A percentile compares a stretch with the other conserved stretches of the same genome.
phyloP scores from a whole-genome alignment of 2,888 invertebrate species.

The Disparrhopalites patrizii region DNA sequence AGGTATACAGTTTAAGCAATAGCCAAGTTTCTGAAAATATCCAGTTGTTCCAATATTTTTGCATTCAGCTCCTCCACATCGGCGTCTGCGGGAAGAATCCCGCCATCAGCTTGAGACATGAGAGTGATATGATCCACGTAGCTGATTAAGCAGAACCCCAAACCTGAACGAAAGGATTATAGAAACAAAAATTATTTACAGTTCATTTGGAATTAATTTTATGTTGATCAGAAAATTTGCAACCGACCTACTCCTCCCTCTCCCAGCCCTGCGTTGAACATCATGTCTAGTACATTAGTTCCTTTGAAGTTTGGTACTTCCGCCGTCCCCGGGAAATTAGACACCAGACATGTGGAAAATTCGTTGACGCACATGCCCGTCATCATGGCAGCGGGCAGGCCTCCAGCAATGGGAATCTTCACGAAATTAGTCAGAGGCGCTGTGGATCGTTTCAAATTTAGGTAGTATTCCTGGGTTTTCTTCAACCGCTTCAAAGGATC shows the following conservation, averaged over 20 bases:
- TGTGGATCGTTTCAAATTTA: constrained; percentile 37
- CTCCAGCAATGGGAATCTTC: constrained; percentile 40
- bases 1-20: too few relatives aligned
- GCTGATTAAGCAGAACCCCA: constrained; percentile 34
- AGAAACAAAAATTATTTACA: too few relatives aligned
- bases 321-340: constrained; percentile 43
- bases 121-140: constrained; percentile 26
- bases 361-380: constrained; percentile 33
- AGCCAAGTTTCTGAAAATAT: too few relatives aligned
- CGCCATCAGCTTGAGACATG: constrained; percentile 28
- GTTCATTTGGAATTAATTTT: too few relatives aligned
- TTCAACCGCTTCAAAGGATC: constrained; percentile 39
- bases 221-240: too few relatives aligned
- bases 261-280: constrained; percentile 34
- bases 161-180: too few relatives aligned
- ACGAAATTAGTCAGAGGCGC: constrained; percentile 40
- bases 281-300: constrained; percentile 29
- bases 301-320: constrained; percentile 30
- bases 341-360: constrained; percentile 43
- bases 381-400: constrained; percentile 32
- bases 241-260: constrained; percentile 26
- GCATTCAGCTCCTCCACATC: constrained; percentile 30
- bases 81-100: constrained; percentile 22
- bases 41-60: constrained; percentile 30
- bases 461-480: constrained; percentile 32